A percentile compares a stretch with the other conserved stretches of the same genome.
Conservation (phyloP, 2,888 invertebrate species). For the Sphaerophoria rueppellii region DNA sequence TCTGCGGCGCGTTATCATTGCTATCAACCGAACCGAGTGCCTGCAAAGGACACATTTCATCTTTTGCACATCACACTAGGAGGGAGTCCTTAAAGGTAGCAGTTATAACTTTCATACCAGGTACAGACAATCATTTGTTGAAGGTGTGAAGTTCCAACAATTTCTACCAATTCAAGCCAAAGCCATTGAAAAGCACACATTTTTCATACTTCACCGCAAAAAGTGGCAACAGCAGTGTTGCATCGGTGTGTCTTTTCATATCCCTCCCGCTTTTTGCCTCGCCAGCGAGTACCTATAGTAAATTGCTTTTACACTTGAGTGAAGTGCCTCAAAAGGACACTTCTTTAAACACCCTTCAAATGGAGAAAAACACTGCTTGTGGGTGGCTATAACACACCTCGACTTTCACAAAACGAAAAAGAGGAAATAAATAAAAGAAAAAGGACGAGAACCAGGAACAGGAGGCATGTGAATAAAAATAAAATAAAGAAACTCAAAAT, state of each 20-base stretch:
- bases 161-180: constrained; percentile 51
- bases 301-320: constrained; percentile 74
- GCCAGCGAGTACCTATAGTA: constrained; percentile 34
- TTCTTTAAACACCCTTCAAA: constrained; percentile 67
- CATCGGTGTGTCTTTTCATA: constrained; percentile 56
- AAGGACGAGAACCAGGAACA: not conserved
- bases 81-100: not conserved
- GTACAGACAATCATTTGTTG: not conserved
- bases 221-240: constrained; percentile 47
- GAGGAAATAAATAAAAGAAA: not conserved
- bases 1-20: constrained; percentile 54
- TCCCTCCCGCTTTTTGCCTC: too few species aligned
- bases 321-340: constrained; percentile 72
- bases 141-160: constrained; percentile 55
- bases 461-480: constrained; percentile 51
- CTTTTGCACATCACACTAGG: constrained; percentile 56
- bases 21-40: constrained; percentile 47
- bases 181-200: constrained; percentile 40
- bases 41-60: constrained; percentile 50
- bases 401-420: not conserved
- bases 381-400: not conserved
- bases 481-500: constrained; percentile 29
- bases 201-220: constrained; percentile 53
- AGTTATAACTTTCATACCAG: not conserved
- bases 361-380: constrained; percentile 57